phyloP scores from a whole-genome alignment of 2,888 invertebrate species.

The Eupeodes latifasciatus region DNA sequence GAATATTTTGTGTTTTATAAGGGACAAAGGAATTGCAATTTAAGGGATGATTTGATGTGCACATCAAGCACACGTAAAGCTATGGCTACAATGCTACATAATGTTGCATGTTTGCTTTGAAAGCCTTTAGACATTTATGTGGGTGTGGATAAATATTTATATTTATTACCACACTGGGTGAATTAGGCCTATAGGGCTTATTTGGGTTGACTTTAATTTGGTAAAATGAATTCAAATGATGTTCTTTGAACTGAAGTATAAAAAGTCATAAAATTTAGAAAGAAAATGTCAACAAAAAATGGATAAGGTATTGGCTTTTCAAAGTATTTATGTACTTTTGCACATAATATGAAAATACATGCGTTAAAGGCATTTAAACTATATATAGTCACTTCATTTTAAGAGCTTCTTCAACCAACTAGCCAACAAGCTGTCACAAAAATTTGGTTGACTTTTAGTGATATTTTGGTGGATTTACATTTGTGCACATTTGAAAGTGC shows the following conservation, averaged over 20 bases:
- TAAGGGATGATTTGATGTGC: constrained; percentile 20
- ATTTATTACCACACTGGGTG: constrained; percentile 15
- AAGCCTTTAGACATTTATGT: constrained; percentile 32
- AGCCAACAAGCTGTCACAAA: too few relatives aligned
- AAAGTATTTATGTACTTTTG: too few relatives aligned
- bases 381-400: too few relatives aligned
- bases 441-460: too few relatives aligned
- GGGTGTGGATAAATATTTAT: constrained; percentile 32
- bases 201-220: constrained; percentile 1
- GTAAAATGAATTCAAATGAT: constrained; percentile 1
- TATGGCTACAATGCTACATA: background rate
- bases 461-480: too few relatives aligned
- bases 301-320: too few relatives aligned
- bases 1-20: constrained; percentile 10
- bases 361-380: too few relatives aligned
- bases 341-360: too few relatives aligned
- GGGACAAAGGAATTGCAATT: constrained; percentile 20
- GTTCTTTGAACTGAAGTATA: background rate
- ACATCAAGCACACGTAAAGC: background rate
- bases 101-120: constrained; percentile 19
- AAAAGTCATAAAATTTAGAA: too few relatives aligned
- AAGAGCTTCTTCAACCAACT: too few relatives aligned
- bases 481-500: too few relatives aligned
- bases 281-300: too few relatives aligned
- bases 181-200: background rate